Evolutionary conservation across 2,797 vertebrate species (phyloP).

Genomic region (Coilia nasus): DNA sequence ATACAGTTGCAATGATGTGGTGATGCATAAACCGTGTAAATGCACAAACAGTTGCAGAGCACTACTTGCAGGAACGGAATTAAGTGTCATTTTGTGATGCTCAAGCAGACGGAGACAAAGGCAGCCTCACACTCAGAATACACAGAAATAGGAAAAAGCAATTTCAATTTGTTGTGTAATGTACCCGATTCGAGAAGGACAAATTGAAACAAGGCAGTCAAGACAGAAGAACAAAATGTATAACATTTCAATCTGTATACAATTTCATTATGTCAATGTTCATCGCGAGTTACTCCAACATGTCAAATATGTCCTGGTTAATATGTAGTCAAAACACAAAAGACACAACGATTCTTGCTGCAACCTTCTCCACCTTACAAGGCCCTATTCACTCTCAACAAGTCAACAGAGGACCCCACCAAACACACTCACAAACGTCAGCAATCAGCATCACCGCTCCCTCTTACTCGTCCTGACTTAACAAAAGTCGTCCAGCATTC

Average conservation of each 20-base stretch:
- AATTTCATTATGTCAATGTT: neutral
- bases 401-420: neutral
- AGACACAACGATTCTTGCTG: neutral
- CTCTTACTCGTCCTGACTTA: neutral
- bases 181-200: neutral
- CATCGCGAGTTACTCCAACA: neutral
- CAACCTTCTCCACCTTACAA: neutral
- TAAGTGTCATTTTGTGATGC: neutral
- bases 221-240: neutral
- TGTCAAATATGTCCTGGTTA: neutral
- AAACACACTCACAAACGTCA: neutral
- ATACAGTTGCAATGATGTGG: neutral
- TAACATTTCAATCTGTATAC: neutral
- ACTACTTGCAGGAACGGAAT: neutral
- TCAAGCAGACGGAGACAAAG: neutral
- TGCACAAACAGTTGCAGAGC: neutral
- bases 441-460: neutral
- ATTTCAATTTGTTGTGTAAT: neutral
- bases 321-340: neutral
- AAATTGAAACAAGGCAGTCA: neutral
- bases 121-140: neutral
- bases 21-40: neutral
- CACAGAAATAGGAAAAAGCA: neutral
- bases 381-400: neutral
- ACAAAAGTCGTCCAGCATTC: neutral